Evolutionary conservation across 2,888 invertebrate genomes (phyloP).

Genomic region (Erebia ligea): DNA sequence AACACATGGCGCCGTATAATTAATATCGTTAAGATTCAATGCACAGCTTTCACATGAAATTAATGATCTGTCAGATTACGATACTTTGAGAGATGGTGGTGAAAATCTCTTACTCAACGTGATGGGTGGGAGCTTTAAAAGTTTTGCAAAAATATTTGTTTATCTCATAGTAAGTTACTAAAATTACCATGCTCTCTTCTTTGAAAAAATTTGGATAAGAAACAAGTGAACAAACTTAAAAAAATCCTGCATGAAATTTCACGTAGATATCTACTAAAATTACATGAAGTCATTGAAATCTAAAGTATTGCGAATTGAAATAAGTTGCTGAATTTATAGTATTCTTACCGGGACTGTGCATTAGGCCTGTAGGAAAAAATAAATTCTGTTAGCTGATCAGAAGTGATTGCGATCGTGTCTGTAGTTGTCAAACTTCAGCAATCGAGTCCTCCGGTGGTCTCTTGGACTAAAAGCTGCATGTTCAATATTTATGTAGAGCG

Average conservation of each 20-base stretch:
- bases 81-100: constrained; percentile 11
- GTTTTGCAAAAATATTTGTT: no score
- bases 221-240: neutral
- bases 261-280: no score
- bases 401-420: no score
- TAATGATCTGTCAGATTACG: constrained; percentile 21
- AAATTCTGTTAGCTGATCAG: no score
- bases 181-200: no score
- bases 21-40: constrained; percentile 12
- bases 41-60: constrained; percentile 24
- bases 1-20: constrained; percentile 6
- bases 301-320: no score
- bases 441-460: neutral
- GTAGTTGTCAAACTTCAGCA: no score
- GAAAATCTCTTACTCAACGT: neutral
- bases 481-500: constrained; percentile 20
- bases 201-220: neutral
- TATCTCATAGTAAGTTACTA: neutral
- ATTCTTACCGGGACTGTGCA: no score
- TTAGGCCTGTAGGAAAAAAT: no score
- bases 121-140: neutral
- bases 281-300: no score
- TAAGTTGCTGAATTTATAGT: no score
- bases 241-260: no score
- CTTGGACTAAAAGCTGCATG: constrained; percentile 10